A percentile compares a stretch with the other conserved stretches of the same genome.
phyloP scores from a whole-genome alignment of 2,113 vertebrate species.

The Channa argus region DNA sequence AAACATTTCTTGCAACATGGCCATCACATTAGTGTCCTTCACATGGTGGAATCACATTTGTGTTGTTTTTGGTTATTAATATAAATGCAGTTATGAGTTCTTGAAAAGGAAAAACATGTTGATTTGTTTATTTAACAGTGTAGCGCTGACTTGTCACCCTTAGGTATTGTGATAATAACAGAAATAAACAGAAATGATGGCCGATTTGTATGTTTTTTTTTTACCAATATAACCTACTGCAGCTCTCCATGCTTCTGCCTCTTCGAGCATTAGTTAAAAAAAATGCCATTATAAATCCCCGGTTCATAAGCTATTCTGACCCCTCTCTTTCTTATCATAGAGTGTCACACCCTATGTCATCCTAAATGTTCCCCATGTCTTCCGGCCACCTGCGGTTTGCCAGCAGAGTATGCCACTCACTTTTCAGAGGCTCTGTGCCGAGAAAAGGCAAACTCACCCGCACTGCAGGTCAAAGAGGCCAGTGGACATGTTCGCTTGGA shows the following conservation, averaged over 20 bases:
- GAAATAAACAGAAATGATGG: too few species aligned
- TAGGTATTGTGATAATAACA: too few species aligned
- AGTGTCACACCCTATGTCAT: slow-evolving; percentile 96
- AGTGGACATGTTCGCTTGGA: slow-evolving; percentile 91
- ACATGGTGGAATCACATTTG: slow-evolving; percentile 13
- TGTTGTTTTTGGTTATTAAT: not conserved
- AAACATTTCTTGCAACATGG: slow-evolving; percentile 1
- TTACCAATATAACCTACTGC: too few species aligned
- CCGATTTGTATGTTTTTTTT: too few species aligned
- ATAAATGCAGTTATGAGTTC: slow-evolving; percentile 1
- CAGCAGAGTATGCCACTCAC: slow-evolving; percentile 92
- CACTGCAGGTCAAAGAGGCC: slow-evolving; percentile 93
- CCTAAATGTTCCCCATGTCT: slow-evolving; percentile 98
- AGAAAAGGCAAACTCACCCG: slow-evolving; percentile 95
- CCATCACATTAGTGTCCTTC: slow-evolving; percentile 4
- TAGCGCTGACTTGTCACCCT: too few species aligned
- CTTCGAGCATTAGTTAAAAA: too few species aligned
- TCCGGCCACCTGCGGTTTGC: slow-evolving; percentile 96
- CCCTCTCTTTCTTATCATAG: slow-evolving; percentile 68
- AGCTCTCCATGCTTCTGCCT: too few species aligned
- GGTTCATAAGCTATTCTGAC: too few species aligned
- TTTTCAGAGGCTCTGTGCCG: slow-evolving; percentile 96
- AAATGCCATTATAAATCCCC: not conserved
- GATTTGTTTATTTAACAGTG: not conserved
- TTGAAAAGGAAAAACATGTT: slow-evolving; percentile 2